These are phyloP conservation scores for Eupeodes luniger DNA, from an alignment of 2,888 invertebrate genomes.

Conservation along the genomic window DNA sequence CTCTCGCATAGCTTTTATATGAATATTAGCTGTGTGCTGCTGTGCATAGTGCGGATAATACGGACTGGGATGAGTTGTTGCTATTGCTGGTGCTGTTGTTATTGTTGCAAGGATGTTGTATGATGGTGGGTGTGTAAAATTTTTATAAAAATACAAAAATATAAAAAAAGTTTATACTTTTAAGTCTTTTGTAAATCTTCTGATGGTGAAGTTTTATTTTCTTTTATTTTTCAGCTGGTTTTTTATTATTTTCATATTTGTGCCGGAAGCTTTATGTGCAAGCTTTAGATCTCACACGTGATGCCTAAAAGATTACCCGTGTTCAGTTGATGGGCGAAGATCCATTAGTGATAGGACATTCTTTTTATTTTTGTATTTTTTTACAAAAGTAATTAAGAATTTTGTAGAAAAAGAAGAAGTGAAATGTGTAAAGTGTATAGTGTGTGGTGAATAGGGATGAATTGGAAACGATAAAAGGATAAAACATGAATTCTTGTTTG, in stretches of 20 bases:
- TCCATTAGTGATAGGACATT: conserved; percentile 52
- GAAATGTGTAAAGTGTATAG: not conserved
- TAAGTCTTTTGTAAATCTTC: conserved; percentile 16
- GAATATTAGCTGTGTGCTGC: conserved; percentile 50
- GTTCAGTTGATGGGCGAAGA: conserved; percentile 58
- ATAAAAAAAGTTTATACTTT: conserved; percentile 45
- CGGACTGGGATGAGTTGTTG: conserved; percentile 42
- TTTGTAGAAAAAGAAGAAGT: conserved; percentile 11
- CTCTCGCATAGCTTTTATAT: conserved; percentile 21
- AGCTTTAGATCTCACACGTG: conserved; percentile 59
- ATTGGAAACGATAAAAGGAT: too few species aligned
- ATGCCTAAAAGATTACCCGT: conserved; percentile 49
- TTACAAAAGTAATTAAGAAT: conserved; percentile 58
- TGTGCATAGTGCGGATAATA: not conserved
- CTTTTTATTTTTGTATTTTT: conserved; percentile 12
- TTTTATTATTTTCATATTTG: conserved; percentile 26
- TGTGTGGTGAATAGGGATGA: too few species aligned
- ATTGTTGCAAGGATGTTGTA: not conserved
- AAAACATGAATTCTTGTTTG: too few species aligned
- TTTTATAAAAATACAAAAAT: conserved; percentile 12
- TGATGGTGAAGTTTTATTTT: conserved; percentile 16
- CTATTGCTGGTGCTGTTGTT: not conserved
- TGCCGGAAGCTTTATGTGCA: conserved; percentile 55
- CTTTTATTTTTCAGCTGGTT: conserved; percentile 26
- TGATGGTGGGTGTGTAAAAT: conserved; percentile 49